phyloP scores from a whole-genome alignment of 2,888 invertebrate genomes.

The Drosophila tanythrix region DNA sequence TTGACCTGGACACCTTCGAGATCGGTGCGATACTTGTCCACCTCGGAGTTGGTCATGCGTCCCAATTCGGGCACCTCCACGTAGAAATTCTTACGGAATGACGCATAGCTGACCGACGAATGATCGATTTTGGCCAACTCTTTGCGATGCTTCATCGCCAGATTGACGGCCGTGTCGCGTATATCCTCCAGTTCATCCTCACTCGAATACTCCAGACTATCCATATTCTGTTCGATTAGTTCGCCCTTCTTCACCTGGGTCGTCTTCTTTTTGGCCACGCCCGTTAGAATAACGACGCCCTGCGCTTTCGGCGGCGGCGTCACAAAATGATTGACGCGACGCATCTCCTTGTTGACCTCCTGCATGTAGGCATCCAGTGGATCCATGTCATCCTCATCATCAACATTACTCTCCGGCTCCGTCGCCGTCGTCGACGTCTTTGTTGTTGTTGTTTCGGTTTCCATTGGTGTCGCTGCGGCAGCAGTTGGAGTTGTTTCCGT shows the following conservation, averaged over 20 bases:
- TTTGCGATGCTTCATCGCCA: conserved; percentile 95
- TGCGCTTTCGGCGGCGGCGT: conserved; percentile 82
- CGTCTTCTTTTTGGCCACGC: conserved; percentile 91
- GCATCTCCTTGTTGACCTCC: conserved; percentile 88
- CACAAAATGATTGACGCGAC: conserved; percentile 84
- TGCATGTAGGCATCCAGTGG: conserved; percentile 99
- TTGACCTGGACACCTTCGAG: conserved; percentile 98
- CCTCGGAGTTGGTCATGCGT: conserved; percentile 94
- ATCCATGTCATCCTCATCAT: conserved; percentile 91
- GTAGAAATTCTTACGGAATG: conserved; percentile 98
- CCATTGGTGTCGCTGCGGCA: conserved; percentile 16
- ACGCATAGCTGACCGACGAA: conserved; percentile 92
- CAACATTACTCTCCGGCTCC: conserved; percentile 86
- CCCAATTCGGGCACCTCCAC: conserved; percentile 98
- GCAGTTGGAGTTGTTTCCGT: background rate
- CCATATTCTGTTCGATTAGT: conserved; percentile 99
- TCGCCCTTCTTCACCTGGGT: conserved; percentile 94
- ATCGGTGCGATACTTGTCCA: conserved; percentile 93
- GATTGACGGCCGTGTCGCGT: conserved; percentile 94
- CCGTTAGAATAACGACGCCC: conserved; percentile 92
- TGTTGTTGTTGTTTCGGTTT: conserved; percentile 2
- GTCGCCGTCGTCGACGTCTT: conserved; percentile 28
- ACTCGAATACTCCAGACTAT: conserved; percentile 98
- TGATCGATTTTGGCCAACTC: conserved; percentile 97
- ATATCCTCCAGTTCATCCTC: conserved; percentile 98